A percentile compares a stretch with the other conserved stretches of the same genome.
phyloP scores from a whole-genome alignment of 2,888 invertebrate genomes.

The Mycalesis mineus region DNA sequence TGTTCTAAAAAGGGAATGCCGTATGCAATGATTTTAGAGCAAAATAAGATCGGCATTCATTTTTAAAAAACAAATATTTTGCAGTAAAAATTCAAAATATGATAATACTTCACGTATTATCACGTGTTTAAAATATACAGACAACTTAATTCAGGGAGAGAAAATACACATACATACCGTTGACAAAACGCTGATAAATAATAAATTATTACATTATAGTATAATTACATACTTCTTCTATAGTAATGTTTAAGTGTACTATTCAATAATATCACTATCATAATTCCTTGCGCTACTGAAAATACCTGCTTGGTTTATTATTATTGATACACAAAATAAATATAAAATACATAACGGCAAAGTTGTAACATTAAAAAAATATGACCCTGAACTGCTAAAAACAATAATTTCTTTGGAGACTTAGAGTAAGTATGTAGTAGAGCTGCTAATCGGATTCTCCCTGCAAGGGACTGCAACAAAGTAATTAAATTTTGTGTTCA shows the following conservation, averaged over 20 bases:
- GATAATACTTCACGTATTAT: not conserved
- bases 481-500: too few relatives aligned
- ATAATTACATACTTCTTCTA: too few relatives aligned
- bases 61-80: conserved; percentile 1
- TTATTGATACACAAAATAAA: not conserved
- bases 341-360: too few relatives aligned
- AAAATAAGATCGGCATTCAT: not conserved
- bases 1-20: not conserved
- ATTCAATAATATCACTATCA: not conserved
- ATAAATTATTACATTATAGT: not conserved
- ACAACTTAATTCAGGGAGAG: not conserved
- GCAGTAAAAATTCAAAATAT: not conserved
- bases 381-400: too few relatives aligned
- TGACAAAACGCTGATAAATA: not conserved
- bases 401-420: too few relatives aligned
- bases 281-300: not conserved
- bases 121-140: not conserved
- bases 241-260: not conserved
- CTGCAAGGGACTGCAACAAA: too few relatives aligned
- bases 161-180: not conserved
- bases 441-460: too few relatives aligned
- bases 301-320: not conserved
- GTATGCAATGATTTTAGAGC: not conserved
- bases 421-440: too few relatives aligned
- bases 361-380: too few relatives aligned